These are phyloP conservation scores for Lutjanus erythropterus DNA, from an alignment of 2,113 vertebrate genomes.

Conservation along the genomic window DNA sequence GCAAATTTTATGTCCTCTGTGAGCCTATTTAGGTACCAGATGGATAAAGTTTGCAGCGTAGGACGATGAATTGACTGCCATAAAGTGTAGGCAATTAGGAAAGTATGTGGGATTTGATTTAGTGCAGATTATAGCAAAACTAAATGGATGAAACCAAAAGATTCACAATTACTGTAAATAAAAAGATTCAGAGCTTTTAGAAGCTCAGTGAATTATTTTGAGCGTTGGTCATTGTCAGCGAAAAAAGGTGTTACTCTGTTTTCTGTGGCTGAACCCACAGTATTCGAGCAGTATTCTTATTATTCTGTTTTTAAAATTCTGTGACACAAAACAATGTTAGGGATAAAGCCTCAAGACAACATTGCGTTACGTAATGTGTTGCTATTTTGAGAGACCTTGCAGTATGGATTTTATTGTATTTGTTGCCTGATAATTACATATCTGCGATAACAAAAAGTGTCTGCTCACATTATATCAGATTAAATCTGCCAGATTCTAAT, in stretches of 20 bases:
- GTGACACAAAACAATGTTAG: neutral
- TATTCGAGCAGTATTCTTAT: neutral
- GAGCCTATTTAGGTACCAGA: neutral
- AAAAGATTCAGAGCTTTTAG: neutral
- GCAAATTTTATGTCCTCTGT: neutral
- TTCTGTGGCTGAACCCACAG: neutral
- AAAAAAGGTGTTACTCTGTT: neutral
- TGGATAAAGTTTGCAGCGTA: constrained; percentile 27
- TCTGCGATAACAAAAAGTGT: neutral
- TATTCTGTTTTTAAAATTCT: too few relatives aligned
- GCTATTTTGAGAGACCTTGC: neutral
- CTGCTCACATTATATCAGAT: neutral
- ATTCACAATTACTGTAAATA: neutral
- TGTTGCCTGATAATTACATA: neutral
- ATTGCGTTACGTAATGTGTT: neutral
- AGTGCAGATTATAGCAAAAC: constrained; percentile 12
- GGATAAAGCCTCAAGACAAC: neutral
- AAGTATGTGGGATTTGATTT: constrained; percentile 8
- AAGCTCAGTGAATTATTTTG: neutral
- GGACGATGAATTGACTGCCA: neutral
- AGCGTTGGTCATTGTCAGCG: constrained; percentile 18
- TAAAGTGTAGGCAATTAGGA: constrained; percentile 5
- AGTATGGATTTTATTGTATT: neutral
- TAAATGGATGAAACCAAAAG: neutral
- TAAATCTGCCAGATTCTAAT: neutral